Conservation (phyloP, 2,888 invertebrate species). For the Pyrrhosoma nymphula region DNA sequence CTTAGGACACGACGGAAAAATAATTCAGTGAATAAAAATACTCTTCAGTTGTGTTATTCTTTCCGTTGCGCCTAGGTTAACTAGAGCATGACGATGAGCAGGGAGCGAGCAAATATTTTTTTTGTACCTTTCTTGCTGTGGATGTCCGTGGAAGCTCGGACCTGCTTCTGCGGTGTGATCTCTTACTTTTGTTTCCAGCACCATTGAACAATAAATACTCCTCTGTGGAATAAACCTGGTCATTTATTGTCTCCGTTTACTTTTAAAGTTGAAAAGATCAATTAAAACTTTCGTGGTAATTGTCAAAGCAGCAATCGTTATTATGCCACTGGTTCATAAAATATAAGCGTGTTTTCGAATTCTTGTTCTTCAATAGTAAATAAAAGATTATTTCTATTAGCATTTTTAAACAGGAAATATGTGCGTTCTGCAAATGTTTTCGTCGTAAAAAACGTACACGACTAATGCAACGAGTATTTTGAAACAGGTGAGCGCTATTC, state of each 20-base stretch:
- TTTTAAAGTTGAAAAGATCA: neutral
- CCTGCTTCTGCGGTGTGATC: neutral
- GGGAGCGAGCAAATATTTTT: conserved; percentile 14
- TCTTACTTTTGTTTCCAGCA: neutral
- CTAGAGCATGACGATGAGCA: conserved; percentile 49
- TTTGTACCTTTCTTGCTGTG: conserved; percentile 9
- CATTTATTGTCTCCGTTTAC: neutral
- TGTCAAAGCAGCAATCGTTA: neutral
- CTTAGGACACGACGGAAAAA: no score
- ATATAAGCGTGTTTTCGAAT: no score
- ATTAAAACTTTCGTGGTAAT: no score
- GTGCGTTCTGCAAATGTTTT: no score
- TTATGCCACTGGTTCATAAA: neutral
- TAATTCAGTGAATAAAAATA: no score
- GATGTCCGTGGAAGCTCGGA: neutral
- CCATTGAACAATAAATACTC: neutral
- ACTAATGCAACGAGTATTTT: no score
- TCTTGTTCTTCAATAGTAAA: no score
- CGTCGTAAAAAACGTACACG: no score
- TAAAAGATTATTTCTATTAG: no score
- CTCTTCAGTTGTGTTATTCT: neutral
- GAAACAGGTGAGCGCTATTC: no score
- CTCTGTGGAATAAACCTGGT: neutral
- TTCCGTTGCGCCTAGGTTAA: conserved; percentile 37
- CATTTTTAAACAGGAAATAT: no score